Percentiles rank a stretch among this genome's conserved stretches.
Evolutionary conservation across 1,140 invertebrate genomes (phyloP).

Genomic region (Magallana ariakensis): DNA sequence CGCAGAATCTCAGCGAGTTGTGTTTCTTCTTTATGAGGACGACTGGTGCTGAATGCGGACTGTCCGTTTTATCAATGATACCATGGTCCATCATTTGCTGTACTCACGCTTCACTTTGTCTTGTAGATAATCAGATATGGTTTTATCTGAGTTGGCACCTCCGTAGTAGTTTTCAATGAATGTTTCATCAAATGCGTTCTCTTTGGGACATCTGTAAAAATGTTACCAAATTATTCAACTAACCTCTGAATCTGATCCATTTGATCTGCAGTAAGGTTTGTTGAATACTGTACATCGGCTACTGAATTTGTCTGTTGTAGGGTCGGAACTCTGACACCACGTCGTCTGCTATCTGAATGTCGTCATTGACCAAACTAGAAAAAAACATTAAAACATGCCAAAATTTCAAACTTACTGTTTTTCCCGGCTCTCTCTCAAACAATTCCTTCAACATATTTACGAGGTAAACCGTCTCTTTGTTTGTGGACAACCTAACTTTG

Average conservation of each 20-base stretch:
- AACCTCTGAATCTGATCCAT: background rate
- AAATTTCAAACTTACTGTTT: background rate
- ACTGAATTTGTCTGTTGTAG: background rate
- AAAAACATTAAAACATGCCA: background rate
- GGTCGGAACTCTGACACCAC: background rate
- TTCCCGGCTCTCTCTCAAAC: background rate
- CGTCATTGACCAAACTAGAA: background rate
- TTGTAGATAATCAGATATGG: background rate
- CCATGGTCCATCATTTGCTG: slow-evolving; percentile 46
- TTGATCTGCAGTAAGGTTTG: background rate
- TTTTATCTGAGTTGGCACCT: background rate
- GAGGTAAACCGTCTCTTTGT: background rate
- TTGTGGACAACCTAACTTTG: background rate
- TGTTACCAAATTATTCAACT: background rate
- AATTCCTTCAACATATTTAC: slow-evolving; percentile 13
- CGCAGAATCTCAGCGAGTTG: no score
- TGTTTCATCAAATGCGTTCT: background rate
- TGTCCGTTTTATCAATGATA: slow-evolving; percentile 54
- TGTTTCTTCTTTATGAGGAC: no score
- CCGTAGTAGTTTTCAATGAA: background rate
- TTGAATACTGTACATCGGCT: background rate
- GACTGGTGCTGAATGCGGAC: slow-evolving; percentile 51
- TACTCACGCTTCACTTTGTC: slow-evolving; percentile 30
- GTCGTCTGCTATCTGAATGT: background rate
- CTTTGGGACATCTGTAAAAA: slow-evolving; percentile 12